Conservation (phyloP, 2,113 vertebrate species). For the Guaruba guarouba region DNA sequence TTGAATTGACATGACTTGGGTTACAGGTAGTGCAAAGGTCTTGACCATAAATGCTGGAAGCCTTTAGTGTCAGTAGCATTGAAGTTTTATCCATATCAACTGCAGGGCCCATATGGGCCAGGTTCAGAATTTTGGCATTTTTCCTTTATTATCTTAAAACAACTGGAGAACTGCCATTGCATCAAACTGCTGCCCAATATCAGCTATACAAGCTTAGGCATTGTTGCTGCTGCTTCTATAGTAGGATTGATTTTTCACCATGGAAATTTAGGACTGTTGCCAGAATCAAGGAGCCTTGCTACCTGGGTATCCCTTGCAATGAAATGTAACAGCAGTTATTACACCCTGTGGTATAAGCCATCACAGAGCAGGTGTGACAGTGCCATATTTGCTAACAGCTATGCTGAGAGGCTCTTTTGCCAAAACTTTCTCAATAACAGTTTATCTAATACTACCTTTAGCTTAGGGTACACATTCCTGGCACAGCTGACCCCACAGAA, state of each 20-base stretch:
- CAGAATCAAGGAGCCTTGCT: background rate
- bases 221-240: background rate
- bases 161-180: background rate
- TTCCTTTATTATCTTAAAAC: background rate
- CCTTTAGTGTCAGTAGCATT: background rate
- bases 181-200: background rate
- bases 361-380: background rate
- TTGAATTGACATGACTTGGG: background rate
- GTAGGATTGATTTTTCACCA: background rate
- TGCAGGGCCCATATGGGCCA: background rate
- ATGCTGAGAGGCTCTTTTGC: background rate
- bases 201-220: background rate
- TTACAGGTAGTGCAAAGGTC: background rate
- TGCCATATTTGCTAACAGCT: background rate
- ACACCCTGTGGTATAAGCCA: too few relatives aligned
- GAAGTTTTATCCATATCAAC: background rate
- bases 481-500: background rate
- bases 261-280: background rate
- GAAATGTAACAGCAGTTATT: background rate
- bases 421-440: background rate
- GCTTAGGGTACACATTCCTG: background rate
- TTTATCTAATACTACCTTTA: background rate
- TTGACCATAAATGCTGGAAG: background rate
- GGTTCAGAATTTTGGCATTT: background rate
- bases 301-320: background rate